Conservation (phyloP, 2,888 invertebrate species). For the Eulithis prunata region DNA sequence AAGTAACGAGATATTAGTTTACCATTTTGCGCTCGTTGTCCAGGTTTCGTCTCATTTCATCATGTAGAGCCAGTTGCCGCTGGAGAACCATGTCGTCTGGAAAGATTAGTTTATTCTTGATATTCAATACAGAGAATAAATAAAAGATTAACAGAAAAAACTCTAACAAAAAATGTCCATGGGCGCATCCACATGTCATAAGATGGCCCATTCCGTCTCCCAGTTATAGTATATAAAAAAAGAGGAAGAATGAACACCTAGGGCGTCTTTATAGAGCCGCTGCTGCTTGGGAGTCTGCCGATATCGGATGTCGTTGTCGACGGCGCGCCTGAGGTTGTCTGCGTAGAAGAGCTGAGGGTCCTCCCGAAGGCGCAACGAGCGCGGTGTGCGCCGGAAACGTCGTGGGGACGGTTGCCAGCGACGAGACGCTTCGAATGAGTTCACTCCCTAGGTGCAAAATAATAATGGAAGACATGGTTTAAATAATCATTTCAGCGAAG, state of each 20-base stretch:
- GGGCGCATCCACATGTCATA: no score
- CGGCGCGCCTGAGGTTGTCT: constrained; percentile 84
- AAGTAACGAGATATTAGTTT: constrained; percentile 47
- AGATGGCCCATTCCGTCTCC: no score
- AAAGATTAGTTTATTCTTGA: neutral
- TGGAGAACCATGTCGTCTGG: constrained; percentile 85
- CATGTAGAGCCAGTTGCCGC: constrained; percentile 76
- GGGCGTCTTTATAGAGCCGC: constrained; percentile 82
- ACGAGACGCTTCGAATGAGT: constrained; percentile 59
- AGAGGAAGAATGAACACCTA: constrained; percentile 73
- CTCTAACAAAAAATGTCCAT: no score
- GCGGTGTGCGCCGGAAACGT: constrained; percentile 73
- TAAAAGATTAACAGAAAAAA: no score
- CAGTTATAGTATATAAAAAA: neutral
- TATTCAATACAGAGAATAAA: no score
- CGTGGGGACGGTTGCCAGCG: constrained; percentile 64
- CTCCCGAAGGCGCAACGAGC: constrained; percentile 83
- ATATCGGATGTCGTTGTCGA: constrained; percentile 89
- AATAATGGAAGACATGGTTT: neutral
- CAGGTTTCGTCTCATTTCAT: constrained; percentile 73
- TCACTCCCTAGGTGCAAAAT: constrained; percentile 57
- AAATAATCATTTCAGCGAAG: no score
- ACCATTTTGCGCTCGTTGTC: constrained; percentile 84
- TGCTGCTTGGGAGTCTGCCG: constrained; percentile 83
- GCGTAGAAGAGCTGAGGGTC: constrained; percentile 87